Base-by-base conservation (phyloP, 2,888 invertebrate genomes). In the Hydraecia micacea region DNA sequence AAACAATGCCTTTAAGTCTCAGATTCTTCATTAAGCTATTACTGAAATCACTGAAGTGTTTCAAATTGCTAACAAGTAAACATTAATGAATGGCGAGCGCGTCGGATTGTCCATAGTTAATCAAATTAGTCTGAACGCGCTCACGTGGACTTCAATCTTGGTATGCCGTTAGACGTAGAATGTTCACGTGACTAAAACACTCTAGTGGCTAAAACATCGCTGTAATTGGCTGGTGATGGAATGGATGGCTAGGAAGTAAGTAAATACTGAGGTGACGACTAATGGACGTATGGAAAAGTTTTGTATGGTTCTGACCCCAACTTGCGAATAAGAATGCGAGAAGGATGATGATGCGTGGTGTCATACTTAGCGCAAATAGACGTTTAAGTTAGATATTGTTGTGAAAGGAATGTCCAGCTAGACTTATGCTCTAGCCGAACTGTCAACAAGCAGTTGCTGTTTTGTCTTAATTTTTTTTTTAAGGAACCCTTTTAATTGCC, bases 81-180 rank as follows among this genome's bases (percentile, higher is more conserved):
- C 84, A 83, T 79, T 69, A 58, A 83, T 73, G 75, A 83, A 36
- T 79, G 69, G 65, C 36, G 62, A 70, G 75, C 71, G 65, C 28
- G 55, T 73, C 62, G 52, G 36, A 77, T 75, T 49, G 42, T 42
- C 65, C 73, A 73, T 84, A 84, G 63, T 76, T 76, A 84, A 83
- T 83, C 66, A 42, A 71, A 80, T 86, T 77, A 75, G 55, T 65
- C 15, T 28, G 72, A 46, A 77, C 62, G 67, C 39, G 18, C 32
- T 80, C 83, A 80, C 73, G 73, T 84, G 73, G 76, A 36, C 28
- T 70, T 46, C 21, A 1, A 46, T n/a, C 52, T 62, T 46, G 68
- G n/a, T 66, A 58, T 73, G 63, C 68, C 42, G 71, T 28, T 28
- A 39, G 68, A 36, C 46, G 36, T 36, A 13, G 28, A 8, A 3